Percentiles rank a stretch among this genome's conserved stretches.
Evolutionary conservation across 2,888 invertebrate species (phyloP).

Genomic region (Drosophila maculinotata): DNA sequence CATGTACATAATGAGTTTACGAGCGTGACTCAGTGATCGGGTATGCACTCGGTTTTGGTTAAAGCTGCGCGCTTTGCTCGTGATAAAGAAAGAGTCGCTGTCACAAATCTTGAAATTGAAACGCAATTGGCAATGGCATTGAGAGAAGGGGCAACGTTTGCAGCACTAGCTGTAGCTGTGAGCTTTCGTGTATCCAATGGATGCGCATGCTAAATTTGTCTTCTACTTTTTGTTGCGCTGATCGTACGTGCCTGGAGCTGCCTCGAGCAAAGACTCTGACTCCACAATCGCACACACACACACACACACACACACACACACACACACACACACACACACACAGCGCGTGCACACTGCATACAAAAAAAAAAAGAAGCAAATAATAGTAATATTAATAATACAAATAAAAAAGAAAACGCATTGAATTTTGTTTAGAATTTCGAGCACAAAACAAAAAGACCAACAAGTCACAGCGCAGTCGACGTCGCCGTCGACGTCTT

Average conservation of each 20-base stretch:
- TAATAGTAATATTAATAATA: too few species aligned
- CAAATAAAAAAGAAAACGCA: neutral
- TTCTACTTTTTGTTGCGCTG: neutral
- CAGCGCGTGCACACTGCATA: conserved; percentile 24
- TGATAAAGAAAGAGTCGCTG: conserved; percentile 30
- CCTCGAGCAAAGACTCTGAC: conserved; percentile 21
- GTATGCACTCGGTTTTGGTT: conserved; percentile 29
- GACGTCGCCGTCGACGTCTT: conserved; percentile 7
- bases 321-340: neutral
- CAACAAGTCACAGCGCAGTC: conserved; percentile 11
- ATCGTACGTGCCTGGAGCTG: conserved; percentile 54
- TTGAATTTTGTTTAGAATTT: conserved; percentile 50
- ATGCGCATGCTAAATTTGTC: conserved; percentile 25
- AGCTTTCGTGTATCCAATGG: conserved; percentile 24
- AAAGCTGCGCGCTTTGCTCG: neutral
- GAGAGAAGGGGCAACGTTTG: conserved; percentile 12
- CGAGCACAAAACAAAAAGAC: conserved; percentile 42
- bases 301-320: neutral
- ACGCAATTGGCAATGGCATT: conserved; percentile 55
- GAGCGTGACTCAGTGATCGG: conserved; percentile 47
- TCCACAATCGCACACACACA: conserved; percentile 30
- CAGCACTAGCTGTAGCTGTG: conserved; percentile 4
- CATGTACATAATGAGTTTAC: neutral
- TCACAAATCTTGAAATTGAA: conserved; percentile 32
- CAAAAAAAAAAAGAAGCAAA: neutral